Evolutionary conservation across 2,113 vertebrate genomes (phyloP).

Genomic region (Muntiacus reevesi): DNA sequence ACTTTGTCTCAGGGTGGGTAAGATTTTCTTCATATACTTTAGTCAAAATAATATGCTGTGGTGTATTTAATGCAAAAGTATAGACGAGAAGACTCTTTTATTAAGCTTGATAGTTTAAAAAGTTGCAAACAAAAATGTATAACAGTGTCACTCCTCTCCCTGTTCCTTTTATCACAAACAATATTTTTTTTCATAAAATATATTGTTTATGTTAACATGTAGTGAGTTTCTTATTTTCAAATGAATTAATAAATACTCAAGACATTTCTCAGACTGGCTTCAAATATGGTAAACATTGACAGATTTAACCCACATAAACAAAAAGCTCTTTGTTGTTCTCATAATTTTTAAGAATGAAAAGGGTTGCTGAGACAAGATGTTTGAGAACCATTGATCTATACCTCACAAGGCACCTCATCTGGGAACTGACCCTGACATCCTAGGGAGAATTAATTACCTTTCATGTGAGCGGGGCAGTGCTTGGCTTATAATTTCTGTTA

Average conservation of each 20-base stretch:
- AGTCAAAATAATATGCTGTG: background rate
- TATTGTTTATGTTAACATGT: background rate
- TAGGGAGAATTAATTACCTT: background rate
- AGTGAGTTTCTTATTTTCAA: background rate
- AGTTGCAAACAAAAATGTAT: background rate
- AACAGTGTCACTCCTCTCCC: background rate
- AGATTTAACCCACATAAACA: background rate
- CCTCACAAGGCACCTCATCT: background rate
- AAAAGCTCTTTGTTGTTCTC: background rate
- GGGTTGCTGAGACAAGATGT: background rate
- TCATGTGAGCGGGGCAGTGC: background rate
- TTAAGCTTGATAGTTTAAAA: background rate
- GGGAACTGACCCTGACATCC: background rate
- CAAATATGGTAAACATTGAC: background rate
- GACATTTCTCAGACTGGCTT: background rate
- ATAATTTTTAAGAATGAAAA: background rate
- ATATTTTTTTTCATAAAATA: background rate
- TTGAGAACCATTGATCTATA: background rate
- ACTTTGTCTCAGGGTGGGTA: background rate
- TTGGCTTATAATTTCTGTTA: background rate
- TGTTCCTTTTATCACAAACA: background rate
- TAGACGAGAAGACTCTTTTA: background rate
- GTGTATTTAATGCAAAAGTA: background rate
- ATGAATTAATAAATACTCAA: background rate
- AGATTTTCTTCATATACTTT: background rate